These are phyloP conservation scores for Actinernus sp. DNA, from an alignment of 92 coral and sea anemone genomes.

Conservation along the genomic window DNA sequence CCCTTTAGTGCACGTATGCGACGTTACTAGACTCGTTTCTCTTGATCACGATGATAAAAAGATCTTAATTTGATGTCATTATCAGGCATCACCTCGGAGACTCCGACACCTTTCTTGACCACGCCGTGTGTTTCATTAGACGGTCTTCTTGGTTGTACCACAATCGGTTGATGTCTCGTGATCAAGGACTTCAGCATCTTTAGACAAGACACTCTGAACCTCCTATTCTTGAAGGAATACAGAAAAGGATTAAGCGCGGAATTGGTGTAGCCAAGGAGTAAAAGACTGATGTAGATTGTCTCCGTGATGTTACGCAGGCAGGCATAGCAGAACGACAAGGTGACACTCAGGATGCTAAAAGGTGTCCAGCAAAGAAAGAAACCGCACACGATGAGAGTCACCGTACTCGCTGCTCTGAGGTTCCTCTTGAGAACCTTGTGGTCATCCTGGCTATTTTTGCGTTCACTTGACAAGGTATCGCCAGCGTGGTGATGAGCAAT, in stretches of 20 bases:
- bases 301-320: conserved; percentile 21
- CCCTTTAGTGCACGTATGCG: too few species aligned
- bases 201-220: conserved; percentile 38
- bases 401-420: conserved; percentile 58
- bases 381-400: conserved; percentile 45
- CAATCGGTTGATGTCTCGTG: neutral
- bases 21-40: too few species aligned
- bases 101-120: too few species aligned
- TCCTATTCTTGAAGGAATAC: conserved; percentile 51
- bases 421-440: conserved; percentile 40
- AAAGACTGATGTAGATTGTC: conserved; percentile 17
- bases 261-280: conserved; percentile 61
- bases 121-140: too few species aligned
- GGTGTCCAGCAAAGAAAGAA: conserved; percentile 65
- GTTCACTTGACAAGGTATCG: too few species aligned
- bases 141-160: too few species aligned
- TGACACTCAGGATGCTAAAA: conserved; percentile 32
- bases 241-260: conserved; percentile 65
- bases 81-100: too few species aligned
- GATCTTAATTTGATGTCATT: too few species aligned
- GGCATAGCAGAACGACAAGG: conserved; percentile 29
- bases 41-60: too few species aligned
- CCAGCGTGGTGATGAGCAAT: conserved; percentile 11
- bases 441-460: neutral
- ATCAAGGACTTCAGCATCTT: conserved; percentile 11